Conservation (phyloP, 1,140 invertebrate genomes). For the Drosophila carrolli region DNA sequence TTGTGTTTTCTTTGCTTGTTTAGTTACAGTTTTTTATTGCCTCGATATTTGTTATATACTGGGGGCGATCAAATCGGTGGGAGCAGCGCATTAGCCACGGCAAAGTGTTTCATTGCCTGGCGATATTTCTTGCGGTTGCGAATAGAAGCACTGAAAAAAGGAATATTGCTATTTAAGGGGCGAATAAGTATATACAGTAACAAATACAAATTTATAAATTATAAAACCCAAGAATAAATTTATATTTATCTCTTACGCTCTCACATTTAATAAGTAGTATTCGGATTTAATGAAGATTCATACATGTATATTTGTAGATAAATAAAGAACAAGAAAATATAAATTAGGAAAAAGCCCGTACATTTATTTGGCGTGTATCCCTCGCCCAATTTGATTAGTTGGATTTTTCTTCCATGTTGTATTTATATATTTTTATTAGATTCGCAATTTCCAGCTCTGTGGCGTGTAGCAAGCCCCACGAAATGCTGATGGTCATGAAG, state of each 20-base stretch:
- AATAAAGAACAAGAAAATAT: no score
- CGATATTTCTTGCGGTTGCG: conserved; percentile 25
- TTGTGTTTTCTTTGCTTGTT: conserved; percentile 71
- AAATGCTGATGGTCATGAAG: conserved; percentile 15
- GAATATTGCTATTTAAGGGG: no score
- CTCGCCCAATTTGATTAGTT: conserved; percentile 36
- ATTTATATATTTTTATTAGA: conserved; percentile 65
- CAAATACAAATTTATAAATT: not conserved
- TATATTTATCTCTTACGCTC: no score
- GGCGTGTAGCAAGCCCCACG: conserved; percentile 20
- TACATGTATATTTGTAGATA: no score
- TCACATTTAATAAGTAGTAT: no score
- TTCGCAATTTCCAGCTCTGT: conserved; percentile 62
- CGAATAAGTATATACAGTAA: no score
- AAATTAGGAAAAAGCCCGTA: no score
- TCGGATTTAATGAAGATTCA: no score
- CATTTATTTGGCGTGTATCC: conserved; percentile 3
- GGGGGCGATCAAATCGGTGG: conserved; percentile 33
- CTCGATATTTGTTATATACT: conserved; percentile 51
- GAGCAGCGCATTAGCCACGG: conserved; percentile 26
- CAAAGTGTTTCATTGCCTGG: conserved; percentile 21
- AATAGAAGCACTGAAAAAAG: conserved; percentile 1
- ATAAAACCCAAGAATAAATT: no score
- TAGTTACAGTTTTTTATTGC: conserved; percentile 72
- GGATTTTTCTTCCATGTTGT: conserved; percentile 32